Base-by-base conservation (phyloP, 2,888 invertebrate genomes). In the Euzophera pinguis region DNA sequence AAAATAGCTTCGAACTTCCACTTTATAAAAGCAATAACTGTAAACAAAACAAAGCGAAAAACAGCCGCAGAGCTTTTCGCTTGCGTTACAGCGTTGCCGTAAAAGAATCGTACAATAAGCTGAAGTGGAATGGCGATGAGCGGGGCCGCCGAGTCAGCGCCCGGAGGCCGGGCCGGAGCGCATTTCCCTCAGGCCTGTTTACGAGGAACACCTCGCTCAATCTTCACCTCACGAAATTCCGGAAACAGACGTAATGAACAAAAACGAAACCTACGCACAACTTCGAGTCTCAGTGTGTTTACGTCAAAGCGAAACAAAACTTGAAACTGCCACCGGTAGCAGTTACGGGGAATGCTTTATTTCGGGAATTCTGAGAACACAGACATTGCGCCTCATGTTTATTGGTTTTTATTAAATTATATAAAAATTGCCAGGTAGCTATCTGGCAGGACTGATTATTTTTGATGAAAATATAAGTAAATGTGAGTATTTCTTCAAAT, bases 151-250 rank as follows among this genome's bases (percentile, higher is more conserved):
- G 69, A 74, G 71, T 81, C 81, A 78, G 81, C 79, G 65, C 22
- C 22, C 3, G 22, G 22, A 22, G 22, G 13, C 34, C 60, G 58
- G 50, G 54, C 62, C 59, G 67, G 69, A 22, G 67, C 64, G 67
- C 65, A 84, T 84, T 83, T 84, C 83, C 84, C 84, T 58, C 59
- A 78, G 83, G 84, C 75, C 72, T 74, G 74, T 81, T 84, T 81
- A 83, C 75, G 75, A 27, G 14, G 32, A 74, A 68, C 64, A 67
- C 63, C 71, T 65, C 60, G 69, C 67, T 67, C 74, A 74, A 75
- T 76, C 70, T 73, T 68, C 71, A 65, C 70, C 65, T 71, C 67
- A 65, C 67, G 42, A 43, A 43, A 13, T 43, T 51, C 54, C 50
- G 51, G 45, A 29, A 32, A 41, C 42, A 27, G 35, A 14, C 50